Base-by-base conservation (phyloP, 1,140 invertebrate species). In the Psilanteris sp. region DNA sequence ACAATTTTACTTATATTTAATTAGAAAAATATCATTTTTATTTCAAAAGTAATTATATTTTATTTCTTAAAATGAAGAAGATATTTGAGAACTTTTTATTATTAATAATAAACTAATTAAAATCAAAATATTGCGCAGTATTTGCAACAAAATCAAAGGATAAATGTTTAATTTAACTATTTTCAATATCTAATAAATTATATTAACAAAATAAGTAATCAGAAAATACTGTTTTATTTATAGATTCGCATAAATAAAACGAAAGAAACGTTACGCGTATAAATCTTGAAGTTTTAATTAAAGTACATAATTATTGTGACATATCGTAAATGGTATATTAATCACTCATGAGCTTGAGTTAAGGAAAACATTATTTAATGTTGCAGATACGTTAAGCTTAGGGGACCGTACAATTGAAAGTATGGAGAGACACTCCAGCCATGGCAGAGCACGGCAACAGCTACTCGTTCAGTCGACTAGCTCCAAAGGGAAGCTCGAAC, bases 401-500 rank as follows among this genome's bases (percentile, higher is more conserved):
- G 85, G 85, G 68, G 86, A 88, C 57, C 86, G 85, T 5, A 79
- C 80, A 50, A 83, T 83, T 59, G 85, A 87, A 66, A 80, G 76
- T 41, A 78, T 81, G 43, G 86, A 88, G 41, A 83, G 81, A 37
- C 85, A 87, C 59, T 67, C 78, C 22, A 81, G 74, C 31, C 85
- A 83, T 39, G 72, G 55, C 48, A 83, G 83, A 72, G 83, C 87
- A 9, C 81, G 87, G 36, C 87, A 89, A 37, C 87, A 89, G 59
- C 46, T 89, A 78, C 79, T 88, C 48, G 81, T 87, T 57, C 79
- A 83, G 16, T 59, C 83, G 4, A 68, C 79, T 4, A 77, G 77
- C 24, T 59, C 72, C 26, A 87, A 89, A 54, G 59, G 81, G 36
- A 89, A 85, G 59, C 80, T 77, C 3, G 93, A 93, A 8, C 93